These are phyloP conservation scores for Sminthurides bifidus DNA, from an alignment of 1,140 invertebrate genomes.

Conservation along the genomic window DNA sequence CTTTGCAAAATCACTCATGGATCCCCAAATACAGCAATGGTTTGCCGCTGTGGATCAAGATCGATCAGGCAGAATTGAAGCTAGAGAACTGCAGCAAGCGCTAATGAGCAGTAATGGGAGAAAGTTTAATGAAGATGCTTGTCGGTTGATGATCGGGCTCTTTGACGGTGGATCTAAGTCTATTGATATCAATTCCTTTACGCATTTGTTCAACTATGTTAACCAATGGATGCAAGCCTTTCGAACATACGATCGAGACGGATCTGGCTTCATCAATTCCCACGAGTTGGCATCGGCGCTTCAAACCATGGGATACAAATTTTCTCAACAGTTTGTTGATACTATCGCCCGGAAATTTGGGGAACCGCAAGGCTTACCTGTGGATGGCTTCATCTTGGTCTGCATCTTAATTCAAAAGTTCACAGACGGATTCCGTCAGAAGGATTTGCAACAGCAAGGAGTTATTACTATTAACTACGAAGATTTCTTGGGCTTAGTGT, in stretches of 20 bases:
- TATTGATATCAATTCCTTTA: conserved; percentile 66
- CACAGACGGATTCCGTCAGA: conserved; percentile 64
- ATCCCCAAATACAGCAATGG: conserved; percentile 63
- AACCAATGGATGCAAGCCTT: conserved; percentile 63
- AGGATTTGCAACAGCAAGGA: conserved; percentile 61
- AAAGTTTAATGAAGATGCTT: conserved; percentile 70
- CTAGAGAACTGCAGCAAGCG: conserved; percentile 63
- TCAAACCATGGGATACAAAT: conserved; percentile 75
- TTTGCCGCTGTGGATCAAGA: conserved; percentile 66
- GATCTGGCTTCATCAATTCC: conserved; percentile 71
- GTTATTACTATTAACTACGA: conserved; percentile 68
- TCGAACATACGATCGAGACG: conserved; percentile 62
- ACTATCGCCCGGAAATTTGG: conserved; percentile 47
- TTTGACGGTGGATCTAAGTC: conserved; percentile 18
- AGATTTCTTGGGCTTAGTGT: conserved; percentile 49
- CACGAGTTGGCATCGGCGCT: conserved; percentile 66
- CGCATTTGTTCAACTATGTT: conserved; percentile 74
- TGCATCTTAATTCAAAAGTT: conserved; percentile 77
- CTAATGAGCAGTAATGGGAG: conserved; percentile 75
- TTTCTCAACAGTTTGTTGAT: conserved; percentile 62
- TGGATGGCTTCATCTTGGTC: conserved; percentile 77
- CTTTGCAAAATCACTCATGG: conserved; percentile 1
- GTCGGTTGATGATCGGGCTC: conserved; percentile 77
- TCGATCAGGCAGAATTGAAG: conserved; percentile 65
- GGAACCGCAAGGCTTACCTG: conserved; percentile 43